Evolutionary conservation across 2,113 vertebrate genomes (phyloP), one percentile per base, ranked within the genome.

Genomic region (Circaetus gallicus): DNA sequence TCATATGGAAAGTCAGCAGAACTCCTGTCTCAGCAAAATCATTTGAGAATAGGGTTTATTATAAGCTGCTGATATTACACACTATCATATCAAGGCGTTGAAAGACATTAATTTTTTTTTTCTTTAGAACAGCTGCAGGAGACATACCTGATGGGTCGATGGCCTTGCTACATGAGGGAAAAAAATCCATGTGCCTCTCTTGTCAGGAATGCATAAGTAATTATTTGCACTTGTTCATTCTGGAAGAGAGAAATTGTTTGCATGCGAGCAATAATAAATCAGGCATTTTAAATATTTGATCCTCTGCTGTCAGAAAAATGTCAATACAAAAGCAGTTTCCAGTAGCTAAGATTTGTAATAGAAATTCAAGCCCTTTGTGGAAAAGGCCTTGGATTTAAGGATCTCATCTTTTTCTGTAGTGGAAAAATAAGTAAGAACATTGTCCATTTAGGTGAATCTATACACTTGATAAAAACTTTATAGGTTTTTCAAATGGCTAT

Each of bases 11-110:
- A 79, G 65, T 87, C 90, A 91, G 86, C 83, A 96, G 74, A 97
- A 94, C 38, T 52, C 80, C 18, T 31, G 82, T 79, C 95, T 98
- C 93, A 89, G 87, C 62, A 89, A 86, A 98, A 95, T 82, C 43
- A 43, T 78, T 84, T 63, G 89, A 94, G 92, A 91, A 85, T 15
- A 52, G 36, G 16, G 29, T 69, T 96, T 91, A 50, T 53, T 53
- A 53, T 34, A 96, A 96, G 90, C 47, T 34, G n/a, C 80, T 76
- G 93, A 82, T 85, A 72, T 80, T 28, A 19, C 38, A 66, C 13
- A 20, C 70, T 77, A 77, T 83, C 84, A 26, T 82, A 86, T 83
- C 40, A 93, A 93, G 90, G 71, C 5, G 3, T 29, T 66, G 62
- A 97, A 95, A 95, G 45, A 55, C 59, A 53, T 69, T 38, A 42